These are phyloP conservation scores for Haemorhous mexicanus DNA, from an alignment of 2,113 vertebrate species.

Conservation along the genomic window DNA sequence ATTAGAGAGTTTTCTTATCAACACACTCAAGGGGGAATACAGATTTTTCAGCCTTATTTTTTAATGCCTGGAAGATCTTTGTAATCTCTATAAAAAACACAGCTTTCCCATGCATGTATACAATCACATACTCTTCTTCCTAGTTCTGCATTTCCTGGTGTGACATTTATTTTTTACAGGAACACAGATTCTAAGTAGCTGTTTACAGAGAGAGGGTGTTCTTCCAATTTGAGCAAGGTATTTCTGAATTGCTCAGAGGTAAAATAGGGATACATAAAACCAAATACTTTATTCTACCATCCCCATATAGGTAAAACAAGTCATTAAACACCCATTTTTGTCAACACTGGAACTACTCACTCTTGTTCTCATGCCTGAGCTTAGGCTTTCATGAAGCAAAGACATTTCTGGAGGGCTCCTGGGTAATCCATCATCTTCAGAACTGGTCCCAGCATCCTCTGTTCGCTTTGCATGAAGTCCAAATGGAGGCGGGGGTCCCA, in stretches of 20 bases:
- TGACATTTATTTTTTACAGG: background rate
- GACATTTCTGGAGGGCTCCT: constrained; percentile 78
- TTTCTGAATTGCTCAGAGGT: background rate
- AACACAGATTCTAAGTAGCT: background rate
- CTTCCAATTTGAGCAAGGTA: background rate
- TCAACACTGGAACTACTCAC: constrained; percentile 66
- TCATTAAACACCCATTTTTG: background rate
- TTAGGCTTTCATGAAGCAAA: constrained; percentile 61
- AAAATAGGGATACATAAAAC: background rate
- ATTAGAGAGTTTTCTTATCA: constrained; percentile 5
- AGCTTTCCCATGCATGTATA: background rate
- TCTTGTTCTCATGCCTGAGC: constrained; percentile 64
- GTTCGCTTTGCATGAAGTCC: constrained; percentile 70
- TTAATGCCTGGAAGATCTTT: background rate
- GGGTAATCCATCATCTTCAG: constrained; percentile 80
- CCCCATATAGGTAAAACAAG: background rate
- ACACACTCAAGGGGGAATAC: background rate
- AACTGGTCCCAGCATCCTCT: constrained; percentile 77
- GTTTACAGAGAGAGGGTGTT: background rate
- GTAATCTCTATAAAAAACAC: background rate
- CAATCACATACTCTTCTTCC: background rate
- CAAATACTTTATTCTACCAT: background rate
- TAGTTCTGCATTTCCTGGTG: background rate
- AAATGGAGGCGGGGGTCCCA: constrained; percentile 79
- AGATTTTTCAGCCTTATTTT: constrained; percentile 2